Evolutionary conservation across 1,140 invertebrate species (phyloP).

Genomic region (Pectinophora gossypiella): DNA sequence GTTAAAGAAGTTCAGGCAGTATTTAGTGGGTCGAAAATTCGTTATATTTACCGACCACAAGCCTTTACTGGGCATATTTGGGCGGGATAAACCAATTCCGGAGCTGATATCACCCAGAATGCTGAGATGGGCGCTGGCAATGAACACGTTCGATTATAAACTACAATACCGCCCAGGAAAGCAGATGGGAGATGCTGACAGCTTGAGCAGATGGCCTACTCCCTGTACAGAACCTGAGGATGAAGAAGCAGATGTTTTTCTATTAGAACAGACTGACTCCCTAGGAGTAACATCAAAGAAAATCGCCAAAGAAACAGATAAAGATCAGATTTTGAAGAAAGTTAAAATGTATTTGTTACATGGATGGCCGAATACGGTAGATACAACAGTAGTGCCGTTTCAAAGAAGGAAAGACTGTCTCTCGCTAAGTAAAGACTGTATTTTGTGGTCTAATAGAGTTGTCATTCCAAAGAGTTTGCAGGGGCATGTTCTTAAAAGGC

Average conservation of each 20-base stretch:
- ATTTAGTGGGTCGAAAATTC: conserved; percentile 28
- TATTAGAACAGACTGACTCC: conserved; percentile 1
- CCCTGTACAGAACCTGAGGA: neutral
- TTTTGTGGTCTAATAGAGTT: conserved; percentile 13
- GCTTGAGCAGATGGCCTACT: conserved; percentile 8
- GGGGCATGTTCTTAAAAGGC: conserved; percentile 1
- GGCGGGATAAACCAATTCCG: conserved; percentile 8
- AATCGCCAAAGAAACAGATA: conserved; percentile 3
- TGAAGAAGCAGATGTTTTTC: neutral
- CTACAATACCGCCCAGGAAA: conserved; percentile 20
- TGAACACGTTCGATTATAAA: conserved; percentile 22
- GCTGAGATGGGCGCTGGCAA: conserved; percentile 22
- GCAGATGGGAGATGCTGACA: conserved; percentile 6
- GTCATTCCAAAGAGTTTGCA: conserved; percentile 5
- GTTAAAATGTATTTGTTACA: conserved; percentile 8
- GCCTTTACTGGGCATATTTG: conserved; percentile 22
- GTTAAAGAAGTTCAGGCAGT: conserved; percentile 50
- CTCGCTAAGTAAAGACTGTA: conserved; percentile 13
- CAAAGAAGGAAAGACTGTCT: conserved; percentile 9
- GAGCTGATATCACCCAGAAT: conserved; percentile 24
- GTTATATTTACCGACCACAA: conserved; percentile 25
- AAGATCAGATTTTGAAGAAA: conserved; percentile 5
- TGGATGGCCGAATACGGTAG: conserved; percentile 5
- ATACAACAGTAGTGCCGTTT: conserved; percentile 6
- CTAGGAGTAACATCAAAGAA: neutral